Conservation (phyloP, 1,140 invertebrate genomes). For the Sycophaga agraensis region DNA sequence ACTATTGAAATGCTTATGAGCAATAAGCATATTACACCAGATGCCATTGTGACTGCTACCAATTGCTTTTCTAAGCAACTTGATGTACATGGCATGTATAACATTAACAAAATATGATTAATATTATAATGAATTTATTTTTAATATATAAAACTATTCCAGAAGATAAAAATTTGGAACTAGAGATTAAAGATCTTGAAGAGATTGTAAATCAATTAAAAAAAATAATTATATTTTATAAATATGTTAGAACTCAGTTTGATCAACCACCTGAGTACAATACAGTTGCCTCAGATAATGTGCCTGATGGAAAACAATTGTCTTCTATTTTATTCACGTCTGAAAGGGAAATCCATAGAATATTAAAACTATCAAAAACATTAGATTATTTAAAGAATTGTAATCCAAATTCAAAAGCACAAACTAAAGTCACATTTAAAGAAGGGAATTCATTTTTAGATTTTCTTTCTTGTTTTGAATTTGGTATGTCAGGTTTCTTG, state of each 20-base stretch:
- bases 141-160: background rate
- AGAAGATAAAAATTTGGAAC: constrained; percentile 45
- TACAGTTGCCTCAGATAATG: constrained; percentile 38
- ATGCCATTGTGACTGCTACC: constrained; percentile 59
- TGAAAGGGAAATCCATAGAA: constrained; percentile 44
- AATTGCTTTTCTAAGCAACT: constrained; percentile 54
- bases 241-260: constrained; percentile 45
- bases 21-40: constrained; percentile 63
- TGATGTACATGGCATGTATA: constrained; percentile 35
- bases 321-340: constrained; percentile 42
- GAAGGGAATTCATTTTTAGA: constrained; percentile 50
- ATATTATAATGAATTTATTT: background rate
- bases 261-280: constrained; percentile 48
- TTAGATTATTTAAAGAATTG: constrained; percentile 35
- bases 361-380: constrained; percentile 44
- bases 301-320: constrained; percentile 36
- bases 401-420: constrained; percentile 30
- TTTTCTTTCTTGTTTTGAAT: constrained; percentile 63
- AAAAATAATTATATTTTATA: constrained; percentile 53
- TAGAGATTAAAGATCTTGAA: constrained; percentile 40
- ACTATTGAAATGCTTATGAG: constrained; percentile 70
- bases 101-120: constrained; percentile 2
- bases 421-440: constrained; percentile 50
- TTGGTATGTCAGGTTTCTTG: constrained; percentile 49
- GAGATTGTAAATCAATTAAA: constrained; percentile 44